Percentiles rank a stretch among this genome's conserved stretches.
These are phyloP conservation scores for Clistopyga incitator DNA, from an alignment of 2,888 invertebrate genomes.

Conservation along the genomic window DNA sequence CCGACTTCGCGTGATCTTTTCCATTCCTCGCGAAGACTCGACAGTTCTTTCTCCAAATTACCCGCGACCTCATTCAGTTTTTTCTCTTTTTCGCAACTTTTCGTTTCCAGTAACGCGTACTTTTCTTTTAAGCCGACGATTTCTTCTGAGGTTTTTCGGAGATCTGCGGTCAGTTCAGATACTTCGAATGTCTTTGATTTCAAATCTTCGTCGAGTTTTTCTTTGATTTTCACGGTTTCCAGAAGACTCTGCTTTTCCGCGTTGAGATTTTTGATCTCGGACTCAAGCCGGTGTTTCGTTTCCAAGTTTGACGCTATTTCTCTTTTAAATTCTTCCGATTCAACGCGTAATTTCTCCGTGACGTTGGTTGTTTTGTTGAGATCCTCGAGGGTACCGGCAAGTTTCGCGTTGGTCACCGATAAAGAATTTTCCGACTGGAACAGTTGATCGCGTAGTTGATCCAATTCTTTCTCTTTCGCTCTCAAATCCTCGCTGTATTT, in stretches of 20 bases:
- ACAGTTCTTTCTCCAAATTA: slow-evolving; percentile 72
- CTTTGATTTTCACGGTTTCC: slow-evolving; percentile 64
- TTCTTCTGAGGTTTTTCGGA: slow-evolving; percentile 72
- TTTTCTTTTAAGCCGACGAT: slow-evolving; percentile 54
- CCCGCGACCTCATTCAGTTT: slow-evolving; percentile 56
- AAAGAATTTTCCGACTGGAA: slow-evolving; percentile 75
- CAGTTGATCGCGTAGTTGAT: slow-evolving; percentile 74
- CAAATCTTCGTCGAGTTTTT: slow-evolving; percentile 85
- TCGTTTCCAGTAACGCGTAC: slow-evolving; percentile 73
- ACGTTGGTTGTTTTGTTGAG: slow-evolving; percentile 68
- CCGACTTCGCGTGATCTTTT: slow-evolving; percentile 71
- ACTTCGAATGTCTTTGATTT: slow-evolving; percentile 84
- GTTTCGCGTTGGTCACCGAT: slow-evolving; percentile 72
- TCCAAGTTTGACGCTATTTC: slow-evolving; percentile 71
- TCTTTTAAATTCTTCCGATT: slow-evolving; percentile 71
- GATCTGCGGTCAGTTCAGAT: slow-evolving; percentile 72
- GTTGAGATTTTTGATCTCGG: slow-evolving; percentile 68
- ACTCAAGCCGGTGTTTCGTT: slow-evolving; percentile 66
- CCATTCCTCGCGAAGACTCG: slow-evolving; percentile 72
- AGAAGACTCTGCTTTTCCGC: slow-evolving; percentile 70
- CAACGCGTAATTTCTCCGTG: slow-evolving; percentile 70
- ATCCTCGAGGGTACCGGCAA: slow-evolving; percentile 65
- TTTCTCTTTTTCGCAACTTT: slow-evolving; percentile 82
- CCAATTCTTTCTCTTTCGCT: slow-evolving; percentile 82
- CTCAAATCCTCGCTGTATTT: slow-evolving; percentile 82